Conservation (phyloP, 1,140 invertebrate genomes). For the Radopholus similis region DNA sequence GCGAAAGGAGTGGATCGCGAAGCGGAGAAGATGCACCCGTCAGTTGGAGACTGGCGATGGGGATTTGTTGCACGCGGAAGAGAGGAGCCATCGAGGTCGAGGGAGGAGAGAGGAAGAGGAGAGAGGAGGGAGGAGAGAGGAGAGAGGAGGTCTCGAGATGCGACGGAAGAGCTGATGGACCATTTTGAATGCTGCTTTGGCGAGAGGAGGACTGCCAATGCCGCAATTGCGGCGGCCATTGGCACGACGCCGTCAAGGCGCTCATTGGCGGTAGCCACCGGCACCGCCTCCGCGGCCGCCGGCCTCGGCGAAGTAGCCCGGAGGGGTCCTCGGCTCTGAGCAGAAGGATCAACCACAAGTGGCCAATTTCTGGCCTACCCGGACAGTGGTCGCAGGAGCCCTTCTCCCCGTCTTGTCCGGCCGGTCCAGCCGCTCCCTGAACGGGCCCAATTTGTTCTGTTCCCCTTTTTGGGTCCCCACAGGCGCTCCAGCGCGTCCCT, state of each 20-base stretch:
- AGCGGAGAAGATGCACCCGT: not conserved
- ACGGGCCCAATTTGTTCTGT: not conserved
- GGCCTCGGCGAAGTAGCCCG: slow-evolving; percentile 42
- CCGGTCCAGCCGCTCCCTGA: slow-evolving; percentile 46
- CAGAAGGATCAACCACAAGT: not conserved
- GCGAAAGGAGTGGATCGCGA: not conserved
- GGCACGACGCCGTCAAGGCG: not conserved
- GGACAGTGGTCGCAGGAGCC: slow-evolving; percentile 56
- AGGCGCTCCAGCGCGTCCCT: slow-evolving; percentile 32
- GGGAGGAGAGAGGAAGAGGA: not conserved
- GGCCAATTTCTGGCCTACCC: not conserved
- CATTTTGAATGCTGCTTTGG: not conserved
- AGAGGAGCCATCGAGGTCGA: not conserved
- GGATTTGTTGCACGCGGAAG: not conserved
- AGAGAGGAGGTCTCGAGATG: not conserved
- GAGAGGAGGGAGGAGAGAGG: not conserved
- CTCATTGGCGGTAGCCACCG: not conserved
- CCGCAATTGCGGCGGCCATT: not conserved
- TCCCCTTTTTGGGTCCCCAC: slow-evolving; percentile 22
- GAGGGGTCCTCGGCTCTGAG: slow-evolving; percentile 55
- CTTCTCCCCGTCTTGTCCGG: slow-evolving; percentile 56
- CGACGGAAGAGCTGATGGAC: not conserved
- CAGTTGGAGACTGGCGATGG: not conserved
- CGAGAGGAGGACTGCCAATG: not conserved
- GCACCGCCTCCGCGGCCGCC: slow-evolving; percentile 28